Evolutionary conservation across 2,888 invertebrate species (phyloP).

Genomic region (Chirona hameri): DNA sequence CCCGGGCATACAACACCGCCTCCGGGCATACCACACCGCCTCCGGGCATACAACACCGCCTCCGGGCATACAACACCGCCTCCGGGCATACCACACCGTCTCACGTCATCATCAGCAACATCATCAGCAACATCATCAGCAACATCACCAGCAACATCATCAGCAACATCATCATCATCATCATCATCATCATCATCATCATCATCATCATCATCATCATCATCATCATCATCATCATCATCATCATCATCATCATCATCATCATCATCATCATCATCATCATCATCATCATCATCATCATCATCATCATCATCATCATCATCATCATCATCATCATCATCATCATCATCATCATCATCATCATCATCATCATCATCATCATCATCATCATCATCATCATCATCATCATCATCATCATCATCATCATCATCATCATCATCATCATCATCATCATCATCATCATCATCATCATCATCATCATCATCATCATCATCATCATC

Average conservation of each 20-base stretch:
- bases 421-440: constrained; percentile 22
- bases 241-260: constrained; percentile 22
- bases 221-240: constrained; percentile 22
- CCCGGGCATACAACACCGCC: too few species aligned
- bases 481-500: constrained; percentile 22
- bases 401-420: constrained; percentile 22
- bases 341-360: constrained; percentile 22
- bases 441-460: constrained; percentile 22
- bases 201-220: constrained; percentile 22
- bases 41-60: too few species aligned
- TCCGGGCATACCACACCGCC: too few species aligned
- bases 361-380: constrained; percentile 22
- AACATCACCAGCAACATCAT: too few species aligned
- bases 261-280: constrained; percentile 22
- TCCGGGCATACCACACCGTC: too few species aligned
- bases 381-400: constrained; percentile 22
- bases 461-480: constrained; percentile 22
- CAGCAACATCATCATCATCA: too few species aligned
- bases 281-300: constrained; percentile 22
- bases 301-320: constrained; percentile 22
- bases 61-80: too few species aligned
- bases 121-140: too few species aligned
- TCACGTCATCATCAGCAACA: too few species aligned
- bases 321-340: constrained; percentile 22
- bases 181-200: constrained; percentile 10